Percentiles rank a stretch among this genome's conserved stretches.
These are phyloP conservation scores for Chaetura pelagica DNA, from an alignment of 2,113 vertebrate species.

Conservation along the genomic window DNA sequence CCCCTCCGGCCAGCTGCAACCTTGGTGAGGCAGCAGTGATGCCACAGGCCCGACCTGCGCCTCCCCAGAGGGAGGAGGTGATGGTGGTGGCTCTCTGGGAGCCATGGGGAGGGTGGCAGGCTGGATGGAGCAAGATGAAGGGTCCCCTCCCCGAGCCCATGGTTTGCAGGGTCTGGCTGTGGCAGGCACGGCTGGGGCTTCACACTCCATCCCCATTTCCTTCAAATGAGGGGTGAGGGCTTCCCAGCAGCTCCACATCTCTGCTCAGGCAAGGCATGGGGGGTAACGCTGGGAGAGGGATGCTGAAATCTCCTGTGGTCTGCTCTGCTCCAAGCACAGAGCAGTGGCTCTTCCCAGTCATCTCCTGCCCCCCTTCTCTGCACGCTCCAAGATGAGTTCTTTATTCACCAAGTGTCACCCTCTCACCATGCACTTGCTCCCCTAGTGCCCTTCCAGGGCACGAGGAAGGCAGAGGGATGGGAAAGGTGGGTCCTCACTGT, in stretches of 20 bases:
- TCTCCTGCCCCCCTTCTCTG: not conserved
- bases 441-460: not conserved
- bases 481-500: not conserved
- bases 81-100: not conserved
- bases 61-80: not conserved
- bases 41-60: rapidly evolving
- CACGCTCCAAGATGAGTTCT: not conserved
- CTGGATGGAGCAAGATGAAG: not conserved
- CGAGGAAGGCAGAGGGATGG: not conserved
- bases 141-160: not conserved
- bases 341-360: not conserved
- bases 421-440: not conserved
- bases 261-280: not conserved
- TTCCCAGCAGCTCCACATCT: not conserved
- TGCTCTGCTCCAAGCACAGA: not conserved
- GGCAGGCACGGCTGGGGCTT: rapidly evolving
- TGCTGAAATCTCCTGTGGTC: not conserved
- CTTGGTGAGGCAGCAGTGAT: not conserved
- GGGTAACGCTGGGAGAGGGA: not conserved
- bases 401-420: not conserved
- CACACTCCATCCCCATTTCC: not conserved
- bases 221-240: not conserved
- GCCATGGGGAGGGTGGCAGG: rapidly evolving
- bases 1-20: not conserved
- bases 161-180: not conserved